A percentile compares a stretch with the other conserved stretches of the same genome.
phyloP scores from a whole-genome alignment of 2,113 vertebrate genomes.

The Lates calcarifer region DNA sequence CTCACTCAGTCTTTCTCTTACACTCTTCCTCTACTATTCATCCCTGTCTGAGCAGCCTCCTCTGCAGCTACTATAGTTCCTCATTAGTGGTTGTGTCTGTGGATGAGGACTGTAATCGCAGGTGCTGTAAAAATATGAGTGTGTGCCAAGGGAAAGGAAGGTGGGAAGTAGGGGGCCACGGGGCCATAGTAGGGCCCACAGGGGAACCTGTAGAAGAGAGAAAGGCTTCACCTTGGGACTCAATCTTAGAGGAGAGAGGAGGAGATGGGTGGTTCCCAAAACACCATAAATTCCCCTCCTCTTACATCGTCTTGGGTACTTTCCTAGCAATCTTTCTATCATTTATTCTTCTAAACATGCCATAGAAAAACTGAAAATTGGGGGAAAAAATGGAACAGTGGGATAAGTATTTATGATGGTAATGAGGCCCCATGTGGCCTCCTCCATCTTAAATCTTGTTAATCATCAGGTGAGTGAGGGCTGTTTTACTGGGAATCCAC shows the following conservation, averaged over 20 bases:
- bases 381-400: constrained; percentile 62
- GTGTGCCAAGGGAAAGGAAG: constrained; percentile 81
- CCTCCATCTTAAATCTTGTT: constrained; percentile 72
- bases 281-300: constrained; percentile 58
- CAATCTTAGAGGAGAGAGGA: constrained; percentile 57
- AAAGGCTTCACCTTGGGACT: constrained; percentile 66
- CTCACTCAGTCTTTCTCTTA: constrained; percentile 14
- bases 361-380: constrained; percentile 45
- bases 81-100: constrained; percentile 89
- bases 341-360: constrained; percentile 30
- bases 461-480: constrained; percentile 78
- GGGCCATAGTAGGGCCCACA: constrained; percentile 73
- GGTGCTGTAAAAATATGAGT: constrained; percentile 86
- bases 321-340: constrained; percentile 25
- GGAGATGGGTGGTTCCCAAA: constrained; percentile 63
- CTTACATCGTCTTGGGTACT: constrained; percentile 33
- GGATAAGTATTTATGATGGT: constrained; percentile 78
- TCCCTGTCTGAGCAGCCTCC: constrained; percentile 79
- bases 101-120: constrained; percentile 87
- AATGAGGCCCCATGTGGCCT: constrained; percentile 84
- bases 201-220: constrained; percentile 76
- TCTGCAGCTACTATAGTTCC: constrained; percentile 79
- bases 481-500: constrained; percentile 75
- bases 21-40: constrained; percentile 9
- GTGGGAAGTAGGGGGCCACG: constrained; percentile 53